Percentiles rank a stretch among this genome's conserved stretches.
Conservation (phyloP, 2,797 vertebrate genomes). For the Decapterus maruadsi region DNA sequence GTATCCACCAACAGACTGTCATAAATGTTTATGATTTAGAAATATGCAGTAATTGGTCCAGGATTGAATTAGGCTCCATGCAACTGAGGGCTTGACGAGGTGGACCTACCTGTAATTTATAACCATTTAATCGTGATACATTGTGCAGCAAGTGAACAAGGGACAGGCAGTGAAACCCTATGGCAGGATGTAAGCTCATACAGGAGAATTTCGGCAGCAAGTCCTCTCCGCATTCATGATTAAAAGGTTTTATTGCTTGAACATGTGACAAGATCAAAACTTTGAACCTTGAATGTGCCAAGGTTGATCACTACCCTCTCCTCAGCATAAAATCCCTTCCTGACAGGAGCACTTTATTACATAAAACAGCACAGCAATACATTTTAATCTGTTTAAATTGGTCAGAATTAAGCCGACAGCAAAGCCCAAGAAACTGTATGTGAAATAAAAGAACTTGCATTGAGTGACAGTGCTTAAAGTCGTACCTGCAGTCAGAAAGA, state of each 20-base stretch:
- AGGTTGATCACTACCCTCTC: not conserved
- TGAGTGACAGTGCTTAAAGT: not conserved
- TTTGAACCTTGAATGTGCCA: not conserved
- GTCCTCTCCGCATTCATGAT: too few relatives aligned
- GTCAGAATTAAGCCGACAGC: not conserved
- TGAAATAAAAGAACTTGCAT: not conserved
- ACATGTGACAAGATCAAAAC: conserved; percentile 11
- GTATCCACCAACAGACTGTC: not conserved
- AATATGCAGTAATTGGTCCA: not conserved
- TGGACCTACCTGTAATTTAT: not conserved
- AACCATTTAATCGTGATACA: too few relatives aligned
- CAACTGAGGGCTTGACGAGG: not conserved
- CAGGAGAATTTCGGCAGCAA: not conserved
- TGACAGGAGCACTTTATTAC: not conserved
- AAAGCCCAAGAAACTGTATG: not conserved
- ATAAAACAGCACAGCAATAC: not conserved
- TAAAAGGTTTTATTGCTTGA: not conserved
- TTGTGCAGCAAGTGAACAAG: not conserved
- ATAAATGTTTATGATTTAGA: not conserved
- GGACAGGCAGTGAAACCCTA: not conserved
- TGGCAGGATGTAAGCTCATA: not conserved
- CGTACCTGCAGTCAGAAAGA: too few relatives aligned
- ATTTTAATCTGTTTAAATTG: not conserved
- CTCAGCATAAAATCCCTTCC: not conserved
- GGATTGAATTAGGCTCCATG: not conserved